Base-by-base conservation (phyloP, 2,888 invertebrate species). In the Hyposoter dolosus region DNA sequence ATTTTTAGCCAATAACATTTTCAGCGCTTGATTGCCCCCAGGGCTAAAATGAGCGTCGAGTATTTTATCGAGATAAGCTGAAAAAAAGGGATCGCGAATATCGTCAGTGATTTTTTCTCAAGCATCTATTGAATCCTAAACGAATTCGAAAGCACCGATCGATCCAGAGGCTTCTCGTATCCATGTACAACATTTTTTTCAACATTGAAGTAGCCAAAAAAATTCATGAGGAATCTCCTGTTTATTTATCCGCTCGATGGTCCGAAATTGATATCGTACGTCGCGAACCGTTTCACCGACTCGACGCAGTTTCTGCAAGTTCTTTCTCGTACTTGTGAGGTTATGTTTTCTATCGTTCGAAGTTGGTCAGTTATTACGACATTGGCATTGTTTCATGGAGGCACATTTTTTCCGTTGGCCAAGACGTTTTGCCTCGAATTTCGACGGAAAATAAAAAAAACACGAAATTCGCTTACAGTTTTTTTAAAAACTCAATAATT, bases 11-110 rank as follows among this genome's bases (percentile, higher is more conserved):
- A 60, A 40, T 45, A 23, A 19, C 19, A 43, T 66, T 40, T 60
- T 60, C 28, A 60, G 60, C 60, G 60, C 60, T 60, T 15, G 60
- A 60, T 60, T 60, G 60, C 60, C 15, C 60, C 7, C 28, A 60
- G 23, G 28, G 56, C 15, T 60, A 6, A 40, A 40, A 40, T 66
- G 5, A 15, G 43, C 66, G 43, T 12, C 15, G 2, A 15, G 28
- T 28, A 60, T 60, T 60, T 60, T 60, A 60, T 60, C 60, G 60
- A 60, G 28, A 60, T 15, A 10, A 28, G 15, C 28, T 60, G 60
- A 60, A 60, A 60, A 56, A 56, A 28, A 15, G 15, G 1, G 28
- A 28, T 60, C 15, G 12, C 15, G 12, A 28, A 28, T 60, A 60
- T 28, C 10, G 60, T 28, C 60, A 28, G 15, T 23, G 28, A 40